Conservation (phyloP, 2,113 vertebrate genomes). For the Equus przewalskii region DNA sequence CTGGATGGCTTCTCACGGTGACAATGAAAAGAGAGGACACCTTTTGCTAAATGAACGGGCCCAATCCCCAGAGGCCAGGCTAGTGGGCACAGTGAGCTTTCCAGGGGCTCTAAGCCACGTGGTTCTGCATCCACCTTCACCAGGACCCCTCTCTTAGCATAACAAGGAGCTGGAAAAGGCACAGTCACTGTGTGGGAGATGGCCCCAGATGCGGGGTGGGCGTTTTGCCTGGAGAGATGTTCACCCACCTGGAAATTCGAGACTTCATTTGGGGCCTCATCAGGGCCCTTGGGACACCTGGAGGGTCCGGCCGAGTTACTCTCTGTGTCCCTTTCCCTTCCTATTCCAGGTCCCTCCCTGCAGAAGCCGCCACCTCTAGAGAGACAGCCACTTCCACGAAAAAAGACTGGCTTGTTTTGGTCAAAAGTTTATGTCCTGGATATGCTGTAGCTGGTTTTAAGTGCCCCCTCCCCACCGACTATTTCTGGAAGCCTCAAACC, state of each 20-base stretch:
- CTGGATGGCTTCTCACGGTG: not conserved
- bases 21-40: not conserved
- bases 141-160: not conserved
- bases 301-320: not conserved
- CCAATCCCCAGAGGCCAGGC: not conserved
- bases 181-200: not conserved
- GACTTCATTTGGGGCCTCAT: not conserved
- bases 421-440: not conserved
- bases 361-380: not conserved
- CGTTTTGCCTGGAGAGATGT: not conserved
- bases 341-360: not conserved
- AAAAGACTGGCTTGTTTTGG: not conserved
- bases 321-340: not conserved
- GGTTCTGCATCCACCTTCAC: not conserved
- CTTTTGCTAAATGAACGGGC: not conserved
- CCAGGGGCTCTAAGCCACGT: not conserved
- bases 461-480: not conserved
- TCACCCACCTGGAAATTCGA: no score
- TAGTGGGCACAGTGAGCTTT: not conserved
- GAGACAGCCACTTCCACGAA: not conserved
- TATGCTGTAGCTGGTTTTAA: not conserved
- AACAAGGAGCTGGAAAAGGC: not conserved
- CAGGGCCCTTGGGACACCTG: not conserved
- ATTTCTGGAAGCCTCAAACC: constrained; percentile 18
- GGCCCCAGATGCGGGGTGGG: not conserved